phyloP scores from a whole-genome alignment of 2,797 vertebrate genomes.

The Lerista edwardsae region DNA sequence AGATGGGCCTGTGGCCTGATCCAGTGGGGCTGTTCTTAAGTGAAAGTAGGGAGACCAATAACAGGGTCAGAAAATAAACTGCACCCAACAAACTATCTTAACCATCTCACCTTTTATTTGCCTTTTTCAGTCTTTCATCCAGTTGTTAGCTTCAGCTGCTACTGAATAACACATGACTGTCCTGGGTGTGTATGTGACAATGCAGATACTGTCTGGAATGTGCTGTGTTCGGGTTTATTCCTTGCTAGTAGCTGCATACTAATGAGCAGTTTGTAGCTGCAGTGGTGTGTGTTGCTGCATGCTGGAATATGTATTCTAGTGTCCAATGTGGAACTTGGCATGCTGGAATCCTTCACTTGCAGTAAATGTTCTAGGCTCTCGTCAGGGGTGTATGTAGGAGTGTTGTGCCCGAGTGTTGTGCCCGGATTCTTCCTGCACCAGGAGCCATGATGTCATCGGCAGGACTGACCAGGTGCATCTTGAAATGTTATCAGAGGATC shows the following conservation, averaged over 20 bases:
- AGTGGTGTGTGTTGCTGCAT: background rate
- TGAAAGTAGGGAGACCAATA: background rate
- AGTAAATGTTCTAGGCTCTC: background rate
- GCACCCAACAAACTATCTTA: no score
- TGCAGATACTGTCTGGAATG: constrained; percentile 47
- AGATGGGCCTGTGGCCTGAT: no score
- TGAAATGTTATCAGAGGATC: no score
- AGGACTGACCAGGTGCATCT: no score
- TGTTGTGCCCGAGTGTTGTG: no score
- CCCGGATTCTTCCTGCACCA: no score
- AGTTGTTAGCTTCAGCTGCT: background rate
- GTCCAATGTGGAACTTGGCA: background rate
- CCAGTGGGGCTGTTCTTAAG: no score
- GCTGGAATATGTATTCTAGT: background rate
- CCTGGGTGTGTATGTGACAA: constrained; percentile 12
- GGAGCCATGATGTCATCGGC: no score
- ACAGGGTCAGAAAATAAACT: background rate
- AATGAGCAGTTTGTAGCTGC: constrained; percentile 22
- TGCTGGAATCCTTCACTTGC: background rate
- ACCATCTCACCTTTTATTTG: background rate
- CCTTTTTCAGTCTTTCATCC: background rate
- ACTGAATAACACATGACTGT: constrained; percentile 5
- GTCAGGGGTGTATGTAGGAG: no score
- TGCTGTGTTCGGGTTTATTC: constrained; percentile 53
- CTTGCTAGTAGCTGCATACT: constrained; percentile 8